Base-by-base conservation (phyloP, 2,797 vertebrate genomes). In the Alauda arvensis region DNA sequence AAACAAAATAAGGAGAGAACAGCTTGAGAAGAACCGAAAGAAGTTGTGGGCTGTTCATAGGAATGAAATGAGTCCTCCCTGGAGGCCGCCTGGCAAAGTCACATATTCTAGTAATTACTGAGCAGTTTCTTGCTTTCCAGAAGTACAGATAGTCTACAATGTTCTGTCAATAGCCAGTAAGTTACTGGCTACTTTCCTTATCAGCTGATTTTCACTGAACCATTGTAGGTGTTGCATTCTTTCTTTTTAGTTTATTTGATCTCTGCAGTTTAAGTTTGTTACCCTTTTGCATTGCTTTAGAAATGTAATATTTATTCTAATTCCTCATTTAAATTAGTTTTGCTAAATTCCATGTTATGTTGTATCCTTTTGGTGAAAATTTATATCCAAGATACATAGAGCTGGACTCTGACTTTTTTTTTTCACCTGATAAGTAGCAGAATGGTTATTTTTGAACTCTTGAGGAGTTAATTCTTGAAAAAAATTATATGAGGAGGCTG, bases 31-130 rank as follows among this genome's bases (percentile, higher is more conserved):
- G 94, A 98, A 96, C 74, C 97, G 97, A 74, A 98, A 95, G 92
- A 98, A 94, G 75, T 95, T 97, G 40, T 96, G 96, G 77, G 94
- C 93, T 31, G 95, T 97, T 88, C 96, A 94, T 56, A 51, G 93
- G 52, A 95, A 97, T 70, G 97, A 97, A 66, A 88, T 94, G 3
- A 96, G 95, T 91, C 97, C 97, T 70, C 98, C 98, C 0, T 99
- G 99, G 99, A 99, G 97, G 89, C 99, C 99, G 75, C 98, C 99
- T 18, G 98, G 97, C 94, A 99, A 98, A 97, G 98, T 97, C 39
- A 91, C 98, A 20, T 97, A 98, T 31, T 97, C 95, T 80, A 61
- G 96, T 94, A 98, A 97, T 96, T 98, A 96, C 80, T 97, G 85
- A 96, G 34, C 45, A 46, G 69, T 67, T 57, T 49, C 1, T 46